Evolutionary conservation across 2,888 invertebrate species (phyloP), one percentile per base, ranked within the genome.

Genomic region (Agonopterix alstromeriana): DNA sequence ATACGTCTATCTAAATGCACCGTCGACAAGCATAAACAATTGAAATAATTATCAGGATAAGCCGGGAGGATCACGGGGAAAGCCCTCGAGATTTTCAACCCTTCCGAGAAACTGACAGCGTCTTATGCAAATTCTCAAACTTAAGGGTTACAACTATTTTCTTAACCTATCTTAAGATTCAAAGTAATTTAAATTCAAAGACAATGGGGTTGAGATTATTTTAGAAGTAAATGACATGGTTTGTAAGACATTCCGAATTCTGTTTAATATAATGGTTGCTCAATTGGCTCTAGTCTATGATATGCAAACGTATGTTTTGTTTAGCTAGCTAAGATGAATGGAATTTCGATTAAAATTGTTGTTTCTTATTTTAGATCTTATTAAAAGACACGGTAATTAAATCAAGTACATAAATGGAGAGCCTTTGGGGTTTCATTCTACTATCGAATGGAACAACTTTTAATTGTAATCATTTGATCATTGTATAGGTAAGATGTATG

Each of bases 21-120:
- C 77, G 86, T 81, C 81, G 87, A 86, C 86, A 84, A 78, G 85
- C 85, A 86, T 85, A 86, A 88, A 87, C 88, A 88, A 86, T 88
- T 86, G 86, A 88, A 87, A 88, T 88, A 88, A 88, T 88, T 88
- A 88, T 87, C 86, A 78, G 85, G 84, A 84, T 88, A 87, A 88
- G 81, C 82, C 75, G 65, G 69, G 72, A 63, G 84, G 86, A 86
- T 86, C 82, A 82, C 70, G 60, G 52, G 66, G 70, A 77, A 80
- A 81, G 78, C 85, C 86, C 87, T 80, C 68, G 84, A 83, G 86
- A 80, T 80, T 80, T 75, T 10, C 73, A 85, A 86, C 87, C 87
- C 87, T 86, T 88, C 83, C 70, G 70, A 77, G 76, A 67, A 70
- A 65, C 77, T 82, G 86, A 82, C 87, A 85, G 77, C 79, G 74